Evolutionary conservation across 2,113 vertebrate species (phyloP).

Genomic region (human): DNA sequence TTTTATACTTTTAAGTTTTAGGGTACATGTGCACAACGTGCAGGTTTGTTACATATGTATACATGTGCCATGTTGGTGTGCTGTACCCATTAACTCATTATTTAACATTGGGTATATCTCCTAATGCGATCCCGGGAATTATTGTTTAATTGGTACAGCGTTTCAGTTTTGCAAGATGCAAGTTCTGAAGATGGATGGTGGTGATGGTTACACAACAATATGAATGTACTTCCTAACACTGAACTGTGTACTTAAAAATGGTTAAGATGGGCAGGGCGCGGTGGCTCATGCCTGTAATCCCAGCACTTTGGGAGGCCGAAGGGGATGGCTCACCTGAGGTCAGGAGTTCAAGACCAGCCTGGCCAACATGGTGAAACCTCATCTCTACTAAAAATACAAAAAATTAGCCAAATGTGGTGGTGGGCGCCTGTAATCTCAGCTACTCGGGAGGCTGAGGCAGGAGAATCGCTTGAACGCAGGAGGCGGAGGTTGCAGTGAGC

Average conservation of each 20-base stretch:
- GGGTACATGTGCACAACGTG: too few relatives aligned
- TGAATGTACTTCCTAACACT: not conserved
- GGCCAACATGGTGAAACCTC: not conserved
- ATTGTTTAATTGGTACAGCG: not conserved
- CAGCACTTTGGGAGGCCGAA: too few relatives aligned
- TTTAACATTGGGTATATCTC: too few relatives aligned
- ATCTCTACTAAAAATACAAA: not conserved
- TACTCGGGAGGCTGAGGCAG: not conserved
- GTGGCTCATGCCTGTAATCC: not conserved
- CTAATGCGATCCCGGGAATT: not conserved
- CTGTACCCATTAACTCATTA: too few relatives aligned
- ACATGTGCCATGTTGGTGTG: too few relatives aligned
- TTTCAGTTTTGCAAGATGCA: not conserved
- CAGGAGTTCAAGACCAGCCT: not conserved
- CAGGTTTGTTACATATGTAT: too few relatives aligned
- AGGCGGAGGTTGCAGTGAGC: not conserved
- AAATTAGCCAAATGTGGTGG: not conserved
- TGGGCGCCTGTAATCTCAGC: not conserved
- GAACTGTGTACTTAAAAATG: not conserved
- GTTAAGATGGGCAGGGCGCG: not conserved
- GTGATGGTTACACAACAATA: not conserved
- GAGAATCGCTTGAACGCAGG: not conserved
- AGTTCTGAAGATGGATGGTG: not conserved
- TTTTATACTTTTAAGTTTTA: too few relatives aligned
- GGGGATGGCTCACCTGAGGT: too few relatives aligned